These are phyloP conservation scores for Setipinna tenuifilis DNA, from an alignment of 2,797 vertebrate genomes.

Conservation along the genomic window DNA sequence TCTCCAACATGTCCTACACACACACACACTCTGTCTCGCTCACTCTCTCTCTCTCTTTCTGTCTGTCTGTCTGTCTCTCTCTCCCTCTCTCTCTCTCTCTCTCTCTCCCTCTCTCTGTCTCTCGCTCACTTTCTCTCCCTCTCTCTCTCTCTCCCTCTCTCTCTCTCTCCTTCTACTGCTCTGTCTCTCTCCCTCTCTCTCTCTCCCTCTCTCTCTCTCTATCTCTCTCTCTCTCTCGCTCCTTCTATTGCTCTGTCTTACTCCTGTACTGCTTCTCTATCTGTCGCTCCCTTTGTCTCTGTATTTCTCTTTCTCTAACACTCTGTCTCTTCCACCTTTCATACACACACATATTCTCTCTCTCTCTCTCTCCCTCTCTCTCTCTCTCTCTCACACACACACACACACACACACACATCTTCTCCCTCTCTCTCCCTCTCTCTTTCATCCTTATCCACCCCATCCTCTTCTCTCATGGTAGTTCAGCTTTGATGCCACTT, in stretches of 20 bases:
- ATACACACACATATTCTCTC: slow-evolving; percentile 4
- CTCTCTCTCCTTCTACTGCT: slow-evolving; percentile 21
- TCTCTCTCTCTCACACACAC: slow-evolving; percentile 30
- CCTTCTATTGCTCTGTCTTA: slow-evolving; percentile 53
- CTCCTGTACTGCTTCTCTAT: slow-evolving; percentile 48
- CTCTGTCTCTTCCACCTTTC: slow-evolving; percentile 14
- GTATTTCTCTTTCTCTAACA: slow-evolving; percentile 12
- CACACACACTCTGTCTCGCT: background rate
- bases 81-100: slow-evolving; percentile 24
- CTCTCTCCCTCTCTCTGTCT: background rate
- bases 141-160: background rate
- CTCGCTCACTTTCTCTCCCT: background rate
- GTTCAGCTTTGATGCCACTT: slow-evolving; percentile 57
- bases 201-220: slow-evolving; percentile 21
- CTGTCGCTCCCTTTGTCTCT: slow-evolving; percentile 25
- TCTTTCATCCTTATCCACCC: slow-evolving; percentile 43
- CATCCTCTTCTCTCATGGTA: slow-evolving; percentile 52
- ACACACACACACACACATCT: background rate
- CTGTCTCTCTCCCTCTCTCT: background rate
- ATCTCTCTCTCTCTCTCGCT: slow-evolving; percentile 35
- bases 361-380: background rate
- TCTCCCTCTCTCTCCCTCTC: slow-evolving; percentile 10
- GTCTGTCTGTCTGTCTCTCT: slow-evolving; percentile 30
- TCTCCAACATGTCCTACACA: background rate
- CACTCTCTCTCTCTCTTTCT: slow-evolving; percentile 20